Conservation (phyloP, 2,113 vertebrate genomes). For the Athene cunicularia region DNA sequence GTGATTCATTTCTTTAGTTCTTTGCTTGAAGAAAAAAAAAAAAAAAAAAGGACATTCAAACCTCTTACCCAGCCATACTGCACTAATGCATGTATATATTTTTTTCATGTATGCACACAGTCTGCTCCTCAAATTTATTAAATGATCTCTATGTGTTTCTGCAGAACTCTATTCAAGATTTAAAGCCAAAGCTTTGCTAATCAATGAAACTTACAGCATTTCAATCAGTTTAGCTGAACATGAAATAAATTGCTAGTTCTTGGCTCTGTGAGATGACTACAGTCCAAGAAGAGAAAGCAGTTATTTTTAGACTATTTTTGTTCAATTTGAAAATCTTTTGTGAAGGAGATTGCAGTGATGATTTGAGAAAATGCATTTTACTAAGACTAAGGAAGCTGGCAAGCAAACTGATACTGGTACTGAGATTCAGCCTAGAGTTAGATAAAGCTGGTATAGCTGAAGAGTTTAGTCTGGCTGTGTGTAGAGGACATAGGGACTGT, state of each 20-base stretch:
- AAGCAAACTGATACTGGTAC: neutral
- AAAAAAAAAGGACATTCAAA: neutral
- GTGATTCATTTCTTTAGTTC: neutral
- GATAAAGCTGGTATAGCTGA: neutral
- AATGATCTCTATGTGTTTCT: neutral
- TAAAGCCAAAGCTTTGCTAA: neutral
- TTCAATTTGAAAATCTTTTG: neutral
- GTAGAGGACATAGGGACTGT: neutral
- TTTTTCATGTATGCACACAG: neutral
- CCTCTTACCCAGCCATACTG: neutral
- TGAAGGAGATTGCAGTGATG: neutral
- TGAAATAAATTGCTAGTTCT: neutral
- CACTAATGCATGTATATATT: neutral
- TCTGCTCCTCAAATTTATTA: neutral
- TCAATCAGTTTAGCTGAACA: neutral
- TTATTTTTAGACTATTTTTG: neutral
- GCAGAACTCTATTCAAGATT: neutral
- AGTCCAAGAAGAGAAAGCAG: neutral
- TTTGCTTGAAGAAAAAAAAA: neutral
- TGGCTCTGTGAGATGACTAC: neutral
- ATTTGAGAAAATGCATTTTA: neutral
- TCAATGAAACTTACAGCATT: neutral
- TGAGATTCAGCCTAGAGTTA: neutral
- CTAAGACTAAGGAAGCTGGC: neutral
- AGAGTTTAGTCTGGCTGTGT: neutral